Percentiles rank a stretch among this genome's conserved stretches.
Conservation (phyloP, 2,888 invertebrate genomes). For the Agonopterix arenella region DNA sequence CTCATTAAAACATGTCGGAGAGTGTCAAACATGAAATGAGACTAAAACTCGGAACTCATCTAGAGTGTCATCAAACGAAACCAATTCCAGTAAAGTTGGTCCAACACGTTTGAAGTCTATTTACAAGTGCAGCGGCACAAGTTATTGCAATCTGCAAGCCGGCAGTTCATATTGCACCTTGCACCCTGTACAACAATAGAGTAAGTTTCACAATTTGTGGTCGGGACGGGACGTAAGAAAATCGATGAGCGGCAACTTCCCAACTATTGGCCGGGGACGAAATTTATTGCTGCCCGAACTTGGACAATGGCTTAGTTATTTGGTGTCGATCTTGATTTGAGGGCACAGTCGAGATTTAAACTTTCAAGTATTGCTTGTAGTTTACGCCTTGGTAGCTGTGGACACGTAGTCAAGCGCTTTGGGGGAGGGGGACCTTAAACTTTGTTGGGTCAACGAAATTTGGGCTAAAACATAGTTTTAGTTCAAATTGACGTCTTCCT, state of each 20-base stretch:
- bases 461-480: too few relatives aligned
- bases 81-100: constrained; percentile 6
- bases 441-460: too few relatives aligned
- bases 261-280: constrained; percentile 45
- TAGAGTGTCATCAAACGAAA: too few relatives aligned
- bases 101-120: background rate
- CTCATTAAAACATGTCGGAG: too few relatives aligned
- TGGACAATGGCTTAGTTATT: constrained; percentile 54
- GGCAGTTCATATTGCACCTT: constrained; percentile 53
- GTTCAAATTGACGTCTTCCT: too few relatives aligned
- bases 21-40: too few relatives aligned
- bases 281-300: constrained; percentile 52
- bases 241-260: constrained; percentile 25
- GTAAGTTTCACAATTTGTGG: constrained; percentile 59
- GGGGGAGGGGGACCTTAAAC: too few relatives aligned
- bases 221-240: constrained; percentile 35
- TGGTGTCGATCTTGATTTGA: constrained; percentile 42
- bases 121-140: constrained; percentile 29
- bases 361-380: constrained; percentile 6
- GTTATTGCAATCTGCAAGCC: constrained; percentile 54
- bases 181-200: constrained; percentile 48
- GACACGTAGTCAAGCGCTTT: background rate
- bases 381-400: background rate
- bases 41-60: too few relatives aligned
- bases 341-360: constrained; percentile 23